Evolutionary conservation across 2,888 invertebrate species (phyloP), one percentile per base, ranked within the genome.

Genomic region (Neoitamus cyanurus): DNA sequence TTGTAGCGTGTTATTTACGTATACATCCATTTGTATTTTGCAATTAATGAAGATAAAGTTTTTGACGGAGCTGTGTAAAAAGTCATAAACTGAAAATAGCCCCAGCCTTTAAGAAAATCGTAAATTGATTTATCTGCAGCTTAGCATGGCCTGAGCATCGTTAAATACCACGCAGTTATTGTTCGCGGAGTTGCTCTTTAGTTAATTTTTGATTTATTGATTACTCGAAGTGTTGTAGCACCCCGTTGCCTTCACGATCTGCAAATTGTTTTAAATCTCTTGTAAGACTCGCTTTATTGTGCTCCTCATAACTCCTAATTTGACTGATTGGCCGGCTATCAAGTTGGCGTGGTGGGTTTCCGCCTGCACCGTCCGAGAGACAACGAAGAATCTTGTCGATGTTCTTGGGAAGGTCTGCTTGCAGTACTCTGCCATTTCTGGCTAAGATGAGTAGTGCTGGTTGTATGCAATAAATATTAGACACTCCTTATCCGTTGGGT

Each of bases 241-340:
- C n/a, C n/a, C n/a, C n/a, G n/a, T n/a, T 58, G 58, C 58, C 58
- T 20, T 20, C 9, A 7, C 7, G 20, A 58, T 58, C 15, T 58
- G 25, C 9, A 58, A 58, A 58, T 58, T 58, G 58, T 58, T 58
- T 58, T 58, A 58, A 58, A 58, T 58, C 58, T 58, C 6, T 9
- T 25, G 58, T 58, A 58, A 25, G 58, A 58, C 58, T 25, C 11
- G 6, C n/a, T 70, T 70, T 30, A 70, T 31, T 70, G 70, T n/a
- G 31, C 20, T 70, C 31, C 15, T 70, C 70, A n/a, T 70, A 70
- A 30, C 30, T 30, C n/a, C 31, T 31, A 70, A 70, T 70, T 70
- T 70, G 70, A 70, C 70, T 31, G 70, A 70, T 70, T 70, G 30
- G 30, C 31, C 70, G n/a, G n/a, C 31, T 70, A 70, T 70, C 70